Percentiles rank a stretch among this genome's conserved stretches.
These are phyloP conservation scores for Bergia puertoricense DNA, from an alignment of 92 coral and sea anemone genomes.

Conservation along the genomic window DNA sequence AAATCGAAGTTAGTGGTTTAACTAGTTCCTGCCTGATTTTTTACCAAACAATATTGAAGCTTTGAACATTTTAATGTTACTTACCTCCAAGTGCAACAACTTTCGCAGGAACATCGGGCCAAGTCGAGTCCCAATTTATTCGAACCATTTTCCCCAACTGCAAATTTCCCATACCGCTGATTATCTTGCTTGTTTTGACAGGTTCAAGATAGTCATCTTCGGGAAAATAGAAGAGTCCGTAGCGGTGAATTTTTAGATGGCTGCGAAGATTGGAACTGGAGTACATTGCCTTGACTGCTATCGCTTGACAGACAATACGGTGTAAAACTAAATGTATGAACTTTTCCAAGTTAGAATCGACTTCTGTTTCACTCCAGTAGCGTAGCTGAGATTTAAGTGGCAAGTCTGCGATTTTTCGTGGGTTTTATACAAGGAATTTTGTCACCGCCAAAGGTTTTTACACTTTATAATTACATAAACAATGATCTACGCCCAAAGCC, in stretches of 20 bases:
- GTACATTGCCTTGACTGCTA: not conserved
- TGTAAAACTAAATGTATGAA: too few species aligned
- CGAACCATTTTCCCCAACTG: slow-evolving; percentile 13
- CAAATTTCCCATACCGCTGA: not conserved
- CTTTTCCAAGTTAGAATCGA: too few species aligned
- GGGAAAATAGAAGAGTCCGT: slow-evolving; percentile 22
- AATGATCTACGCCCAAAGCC: too few species aligned
- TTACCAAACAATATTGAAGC: not conserved
- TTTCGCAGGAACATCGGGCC: slow-evolving; percentile 8
- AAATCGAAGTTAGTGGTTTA: not conserved
- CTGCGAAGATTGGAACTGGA: slow-evolving; percentile 11
- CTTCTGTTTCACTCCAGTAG: too few species aligned
- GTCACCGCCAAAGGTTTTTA: too few species aligned
- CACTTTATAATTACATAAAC: too few species aligned
- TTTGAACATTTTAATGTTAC: not conserved
- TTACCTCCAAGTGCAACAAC: slow-evolving; percentile 17
- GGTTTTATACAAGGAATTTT: too few species aligned
- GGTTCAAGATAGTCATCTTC: slow-evolving; percentile 16
- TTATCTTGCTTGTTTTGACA: not conserved
- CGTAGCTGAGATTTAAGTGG: too few species aligned
- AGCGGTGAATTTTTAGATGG: slow-evolving; percentile 1
- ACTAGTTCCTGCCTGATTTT: not conserved
- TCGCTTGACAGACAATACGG: too few species aligned
- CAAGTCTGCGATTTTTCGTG: too few species aligned
- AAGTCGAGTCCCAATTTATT: not conserved